These are phyloP conservation scores for Melipona bicolor DNA, from an alignment of 2,888 invertebrate genomes.

Conservation along the genomic window DNA sequence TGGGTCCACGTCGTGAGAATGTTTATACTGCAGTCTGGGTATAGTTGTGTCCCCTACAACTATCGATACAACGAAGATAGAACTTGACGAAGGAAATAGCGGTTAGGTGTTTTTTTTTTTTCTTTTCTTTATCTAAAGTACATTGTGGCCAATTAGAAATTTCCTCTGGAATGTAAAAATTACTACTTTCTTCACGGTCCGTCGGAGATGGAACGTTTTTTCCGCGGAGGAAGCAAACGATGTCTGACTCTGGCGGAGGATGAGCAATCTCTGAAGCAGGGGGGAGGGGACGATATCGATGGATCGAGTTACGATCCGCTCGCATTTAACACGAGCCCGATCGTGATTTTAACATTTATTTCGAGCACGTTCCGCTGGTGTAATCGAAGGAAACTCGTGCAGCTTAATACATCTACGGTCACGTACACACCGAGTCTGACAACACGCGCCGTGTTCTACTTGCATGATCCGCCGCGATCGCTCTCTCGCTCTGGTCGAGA, in stretches of 20 bases:
- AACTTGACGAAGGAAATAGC: background rate
- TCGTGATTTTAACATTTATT: conserved; percentile 63
- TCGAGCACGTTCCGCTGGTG: conserved; percentile 61
- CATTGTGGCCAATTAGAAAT: background rate
- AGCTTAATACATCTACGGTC: conserved; percentile 46
- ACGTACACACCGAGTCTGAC: conserved; percentile 64
- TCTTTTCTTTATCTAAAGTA: background rate
- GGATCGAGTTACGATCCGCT: conserved; percentile 53
- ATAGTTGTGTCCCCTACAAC: too few species aligned
- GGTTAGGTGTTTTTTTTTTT: background rate
- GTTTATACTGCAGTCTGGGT: too few species aligned
- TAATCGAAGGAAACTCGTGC: conserved; percentile 60
- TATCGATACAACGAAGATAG: too few species aligned
- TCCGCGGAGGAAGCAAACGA: conserved; percentile 6
- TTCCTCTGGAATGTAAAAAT: background rate
- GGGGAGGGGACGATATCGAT: conserved; percentile 40
- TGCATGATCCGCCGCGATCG: conserved; percentile 75
- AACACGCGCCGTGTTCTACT: conserved; percentile 75
- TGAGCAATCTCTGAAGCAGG: conserved; percentile 29
- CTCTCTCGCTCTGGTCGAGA: conserved; percentile 53
- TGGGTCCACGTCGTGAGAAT: too few species aligned
- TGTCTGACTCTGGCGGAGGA: conserved; percentile 35
- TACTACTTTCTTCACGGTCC: background rate
- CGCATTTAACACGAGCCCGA: conserved; percentile 55
- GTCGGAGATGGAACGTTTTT: background rate